phyloP scores from a whole-genome alignment of 1,140 invertebrate genomes.

The Telenomus remus region DNA sequence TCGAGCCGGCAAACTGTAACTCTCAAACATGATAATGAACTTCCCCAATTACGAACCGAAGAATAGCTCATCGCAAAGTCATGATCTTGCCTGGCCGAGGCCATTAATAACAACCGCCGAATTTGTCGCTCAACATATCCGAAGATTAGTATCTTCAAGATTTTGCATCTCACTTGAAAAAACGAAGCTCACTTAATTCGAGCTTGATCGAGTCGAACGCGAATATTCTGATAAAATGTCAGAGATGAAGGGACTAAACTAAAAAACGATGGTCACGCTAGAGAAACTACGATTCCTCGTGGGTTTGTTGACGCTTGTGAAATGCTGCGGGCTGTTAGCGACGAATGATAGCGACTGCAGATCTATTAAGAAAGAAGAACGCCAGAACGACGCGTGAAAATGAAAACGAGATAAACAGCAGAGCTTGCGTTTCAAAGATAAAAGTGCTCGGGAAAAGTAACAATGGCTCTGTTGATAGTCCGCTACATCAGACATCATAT shows the following conservation, averaged over 20 bases:
- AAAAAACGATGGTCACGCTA: constrained; percentile 16
- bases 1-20: constrained; percentile 16
- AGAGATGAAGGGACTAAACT: constrained; percentile 50
- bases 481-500: too few species aligned
- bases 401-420: constrained; percentile 58
- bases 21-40: constrained; percentile 28
- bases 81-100: constrained; percentile 15
- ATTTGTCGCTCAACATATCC: constrained; percentile 37
- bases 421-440: constrained; percentile 39
- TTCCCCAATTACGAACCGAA: constrained; percentile 18
- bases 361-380: constrained; percentile 25
- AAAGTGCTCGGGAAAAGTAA: constrained; percentile 58
- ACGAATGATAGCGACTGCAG: constrained; percentile 45
- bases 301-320: constrained; percentile 53
- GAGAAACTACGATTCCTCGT: constrained; percentile 50
- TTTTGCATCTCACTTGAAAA: constrained; percentile 35
- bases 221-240: constrained; percentile 57
- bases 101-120: constrained; percentile 28
- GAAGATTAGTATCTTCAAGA: constrained; percentile 12
- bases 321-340: constrained; percentile 57
- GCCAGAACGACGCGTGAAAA: constrained; percentile 32
- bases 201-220: constrained; percentile 19
- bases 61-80: constrained; percentile 16
- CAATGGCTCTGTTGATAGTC: constrained; percentile 40
- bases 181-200: too few species aligned